Percentiles rank a stretch among this genome's conserved stretches.
Conservation (phyloP, 2,113 vertebrate species). For the Leptocoma aspasia region DNA sequence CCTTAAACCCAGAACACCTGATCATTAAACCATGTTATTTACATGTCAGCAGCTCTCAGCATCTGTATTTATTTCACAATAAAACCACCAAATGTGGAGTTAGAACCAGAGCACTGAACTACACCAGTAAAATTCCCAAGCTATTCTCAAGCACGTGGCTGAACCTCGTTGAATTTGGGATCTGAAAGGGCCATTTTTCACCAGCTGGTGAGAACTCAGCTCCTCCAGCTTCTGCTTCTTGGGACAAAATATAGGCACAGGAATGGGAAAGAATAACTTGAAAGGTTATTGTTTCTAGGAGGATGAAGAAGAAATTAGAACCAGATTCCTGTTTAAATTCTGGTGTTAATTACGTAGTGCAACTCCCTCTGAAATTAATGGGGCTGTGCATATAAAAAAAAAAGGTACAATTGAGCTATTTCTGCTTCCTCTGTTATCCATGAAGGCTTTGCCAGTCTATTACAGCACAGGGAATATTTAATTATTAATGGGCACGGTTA, state of each 20-base stretch:
- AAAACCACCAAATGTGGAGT: background rate
- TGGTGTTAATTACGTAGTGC: slow-evolving; percentile 34
- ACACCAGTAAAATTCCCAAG: background rate
- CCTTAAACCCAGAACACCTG: background rate
- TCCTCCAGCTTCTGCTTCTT: background rate
- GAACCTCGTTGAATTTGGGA: background rate
- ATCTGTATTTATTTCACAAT: background rate
- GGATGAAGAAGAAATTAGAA: slow-evolving; percentile 22
- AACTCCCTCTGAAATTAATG: slow-evolving; percentile 50
- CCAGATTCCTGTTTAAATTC: slow-evolving; percentile 47
- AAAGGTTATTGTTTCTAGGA: slow-evolving; percentile 9
- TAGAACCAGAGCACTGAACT: background rate
- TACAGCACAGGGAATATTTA: slow-evolving; percentile 32
- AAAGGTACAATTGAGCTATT: slow-evolving; percentile 6
- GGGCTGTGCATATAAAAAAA: background rate
- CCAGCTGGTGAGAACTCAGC: background rate
- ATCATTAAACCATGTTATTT: background rate
- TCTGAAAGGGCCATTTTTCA: background rate
- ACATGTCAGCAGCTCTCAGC: background rate
- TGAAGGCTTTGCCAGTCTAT: slow-evolving; percentile 12
- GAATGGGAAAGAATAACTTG: background rate
- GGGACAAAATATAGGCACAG: background rate
- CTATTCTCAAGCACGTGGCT: background rate
- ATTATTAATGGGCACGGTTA: background rate
- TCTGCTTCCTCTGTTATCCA: slow-evolving; percentile 25